A percentile compares a stretch with the other conserved stretches of the same genome.
These are phyloP conservation scores for Pteropus rufus DNA, from an alignment of 2,797 vertebrate species.

Conservation along the genomic window DNA sequence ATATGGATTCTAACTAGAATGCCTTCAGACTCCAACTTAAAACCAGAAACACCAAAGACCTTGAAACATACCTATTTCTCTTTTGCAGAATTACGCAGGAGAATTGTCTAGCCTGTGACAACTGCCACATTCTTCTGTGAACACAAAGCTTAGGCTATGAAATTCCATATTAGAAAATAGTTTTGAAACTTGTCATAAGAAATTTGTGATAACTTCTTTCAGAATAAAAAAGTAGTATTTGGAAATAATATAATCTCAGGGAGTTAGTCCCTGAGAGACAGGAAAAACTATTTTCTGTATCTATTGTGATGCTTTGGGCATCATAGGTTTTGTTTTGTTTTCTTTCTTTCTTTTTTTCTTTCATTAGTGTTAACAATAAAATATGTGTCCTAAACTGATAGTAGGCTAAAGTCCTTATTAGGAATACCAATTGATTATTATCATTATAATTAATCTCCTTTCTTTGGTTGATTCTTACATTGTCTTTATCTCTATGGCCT, in stretches of 20 bases:
- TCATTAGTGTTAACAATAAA: neutral
- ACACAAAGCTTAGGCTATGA: neutral
- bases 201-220: neutral
- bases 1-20: neutral
- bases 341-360: neutral
- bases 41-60: neutral
- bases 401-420: neutral
- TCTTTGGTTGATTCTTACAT: neutral
- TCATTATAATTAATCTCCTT: neutral
- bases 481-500: neutral
- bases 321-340: neutral
- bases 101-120: neutral
- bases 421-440: neutral
- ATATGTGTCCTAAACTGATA: neutral
- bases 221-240: neutral
- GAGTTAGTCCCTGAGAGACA: neutral
- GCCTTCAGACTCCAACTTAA: neutral
- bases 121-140: neutral
- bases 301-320: neutral
- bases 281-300: neutral
- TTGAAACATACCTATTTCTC: neutral
- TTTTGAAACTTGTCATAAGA: neutral
- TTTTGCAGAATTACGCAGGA: neutral
- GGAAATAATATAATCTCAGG: neutral
- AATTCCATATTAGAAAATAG: neutral